Evolutionary conservation across 2,797 vertebrate species (phyloP).

Genomic region (Pogoniulus pusillus): DNA sequence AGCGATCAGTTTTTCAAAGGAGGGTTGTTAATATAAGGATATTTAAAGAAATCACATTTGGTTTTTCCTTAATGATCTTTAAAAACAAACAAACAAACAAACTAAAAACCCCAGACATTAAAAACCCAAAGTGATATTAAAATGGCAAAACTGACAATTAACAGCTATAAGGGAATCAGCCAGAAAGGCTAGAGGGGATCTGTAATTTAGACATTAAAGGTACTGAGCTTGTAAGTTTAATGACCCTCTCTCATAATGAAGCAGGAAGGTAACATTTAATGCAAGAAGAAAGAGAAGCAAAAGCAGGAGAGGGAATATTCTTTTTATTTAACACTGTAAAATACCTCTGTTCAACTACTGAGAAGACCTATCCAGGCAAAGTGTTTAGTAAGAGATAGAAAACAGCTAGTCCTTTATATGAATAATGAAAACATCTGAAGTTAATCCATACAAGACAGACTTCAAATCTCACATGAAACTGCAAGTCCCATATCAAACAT

Average conservation of each 20-base stretch:
- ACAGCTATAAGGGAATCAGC: neutral
- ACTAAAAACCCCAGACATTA: fast-evolving
- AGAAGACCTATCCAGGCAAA: neutral
- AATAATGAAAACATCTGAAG: neutral
- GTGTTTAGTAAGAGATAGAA: neutral
- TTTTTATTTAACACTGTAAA: conserved; percentile 25
- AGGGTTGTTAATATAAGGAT: neutral
- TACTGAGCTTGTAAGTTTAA: conserved; percentile 20
- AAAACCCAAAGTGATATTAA: neutral
- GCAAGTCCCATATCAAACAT: neutral
- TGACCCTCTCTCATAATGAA: neutral
- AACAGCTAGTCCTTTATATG: neutral
- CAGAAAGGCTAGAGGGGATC: neutral
- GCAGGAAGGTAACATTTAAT: neutral
- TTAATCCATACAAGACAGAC: neutral
- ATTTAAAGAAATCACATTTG: neutral
- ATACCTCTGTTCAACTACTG: neutral
- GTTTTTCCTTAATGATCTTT: neutral
- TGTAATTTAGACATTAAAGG: neutral
- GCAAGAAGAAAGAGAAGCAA: conserved; percentile 1
- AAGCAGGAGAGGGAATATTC: neutral
- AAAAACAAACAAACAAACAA: neutral
- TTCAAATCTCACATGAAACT: neutral
- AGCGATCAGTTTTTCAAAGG: neutral
- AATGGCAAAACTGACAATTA: neutral